Percentiles rank a stretch among this genome's conserved stretches.
phyloP scores from a whole-genome alignment of 2,888 invertebrate genomes.

The Thereva nobilitata region DNA sequence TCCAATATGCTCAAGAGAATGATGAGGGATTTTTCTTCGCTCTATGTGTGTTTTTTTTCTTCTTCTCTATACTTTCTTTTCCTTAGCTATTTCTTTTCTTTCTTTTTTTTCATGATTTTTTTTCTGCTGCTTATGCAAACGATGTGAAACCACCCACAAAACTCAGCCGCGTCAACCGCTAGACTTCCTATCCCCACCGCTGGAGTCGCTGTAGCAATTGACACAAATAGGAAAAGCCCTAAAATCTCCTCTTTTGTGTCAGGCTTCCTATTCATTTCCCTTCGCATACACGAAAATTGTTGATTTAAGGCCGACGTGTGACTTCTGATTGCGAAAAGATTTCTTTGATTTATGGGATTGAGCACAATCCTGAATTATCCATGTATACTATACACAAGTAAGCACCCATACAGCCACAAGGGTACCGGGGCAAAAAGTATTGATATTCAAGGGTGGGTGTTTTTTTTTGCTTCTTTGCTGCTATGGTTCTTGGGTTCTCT shows the following conservation, averaged over 20 bases:
- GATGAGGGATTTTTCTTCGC: no score
- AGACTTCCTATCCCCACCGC: neutral
- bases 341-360: conserved; percentile 30
- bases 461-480: no score
- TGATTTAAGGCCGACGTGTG: conserved; percentile 37
- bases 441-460: no score
- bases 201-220: neutral
- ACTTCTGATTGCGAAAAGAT: conserved; percentile 35
- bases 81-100: no score
- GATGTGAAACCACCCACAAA: no score
- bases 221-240: conserved; percentile 14
- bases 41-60: no score
- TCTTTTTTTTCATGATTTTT: no score
- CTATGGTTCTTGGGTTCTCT: no score
- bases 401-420: neutral
- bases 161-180: neutral
- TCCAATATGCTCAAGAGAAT: no score
- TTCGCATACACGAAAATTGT: conserved; percentile 31
- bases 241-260: conserved; percentile 17
- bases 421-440: neutral
- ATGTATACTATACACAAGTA: no score
- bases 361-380: neutral
- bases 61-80: no score
- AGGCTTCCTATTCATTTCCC: conserved; percentile 25
- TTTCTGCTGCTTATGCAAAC: no score